Evolutionary conservation across 2,888 invertebrate genomes (phyloP), one percentile per base, ranked within the genome.

Genomic region (Leptinotarsa juncta): DNA sequence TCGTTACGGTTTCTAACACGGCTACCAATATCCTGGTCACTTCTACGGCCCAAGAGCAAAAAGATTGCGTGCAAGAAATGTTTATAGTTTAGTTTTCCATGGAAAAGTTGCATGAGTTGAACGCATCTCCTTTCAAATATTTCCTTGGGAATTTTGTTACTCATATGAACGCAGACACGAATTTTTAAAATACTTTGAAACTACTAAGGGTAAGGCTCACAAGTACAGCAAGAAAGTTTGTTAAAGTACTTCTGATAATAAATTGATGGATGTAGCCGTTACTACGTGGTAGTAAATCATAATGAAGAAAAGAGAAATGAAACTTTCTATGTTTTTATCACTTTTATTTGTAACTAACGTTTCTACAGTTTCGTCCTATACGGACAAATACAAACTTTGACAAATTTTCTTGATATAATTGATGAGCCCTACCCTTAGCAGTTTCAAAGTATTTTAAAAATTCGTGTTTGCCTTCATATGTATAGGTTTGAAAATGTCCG

Each of bases 51-150:
- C 60, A 16, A 15, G 60, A 14, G 15, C 20, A 60, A 15, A 60
- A 60, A 60, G 15, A 60, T 60, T 14, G 16, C 60, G 26, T 53
- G 18, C 16, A 23, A 23, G 26, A 23, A 60, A 23, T 26, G 60
- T 60, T 53, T 14, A 53, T 53, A 53, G 53, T 53, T 20, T 60
- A 53, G 53, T 53, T 53, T 60, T 60, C 14, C 12, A 60, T 10
- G 10, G 23, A 14, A 60, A 12, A 53, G 60, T 60, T 60, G 60
- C 60, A 15, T 20, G 23, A 60, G 20, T 26, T 26, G 4, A 15
- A n/a, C 10, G 12, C 10, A 5, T 12, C 53, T 53, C 18, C 18
- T 10, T 32, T 32, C 53, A 18, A 53, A 3, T 53, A 4, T 53
- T 53, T 53, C 53, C 10, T n/a, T 10, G 53, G 18, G 12, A 53